phyloP scores from a whole-genome alignment of 2,888 invertebrate genomes.

The Tridacna crocea region DNA sequence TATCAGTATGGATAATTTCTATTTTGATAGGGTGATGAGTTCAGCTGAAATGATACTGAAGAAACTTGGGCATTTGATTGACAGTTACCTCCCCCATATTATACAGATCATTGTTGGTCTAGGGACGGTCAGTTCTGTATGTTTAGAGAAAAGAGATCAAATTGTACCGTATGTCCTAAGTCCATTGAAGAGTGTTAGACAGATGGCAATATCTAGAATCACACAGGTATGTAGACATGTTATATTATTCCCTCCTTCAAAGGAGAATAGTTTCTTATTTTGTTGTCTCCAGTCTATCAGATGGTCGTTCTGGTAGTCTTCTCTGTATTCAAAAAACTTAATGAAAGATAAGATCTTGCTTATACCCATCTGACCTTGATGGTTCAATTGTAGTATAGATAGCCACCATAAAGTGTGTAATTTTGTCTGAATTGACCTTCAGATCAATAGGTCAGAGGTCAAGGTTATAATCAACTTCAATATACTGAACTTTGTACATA shows the following conservation, averaged over 20 bases:
- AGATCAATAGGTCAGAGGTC: too few species aligned
- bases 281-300: too few species aligned
- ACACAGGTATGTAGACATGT: slow-evolving; percentile 72
- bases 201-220: slow-evolving; percentile 73
- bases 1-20: background rate
- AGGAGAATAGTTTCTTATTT: too few species aligned
- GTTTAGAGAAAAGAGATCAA: slow-evolving; percentile 85
- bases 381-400: too few species aligned
- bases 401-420: too few species aligned
- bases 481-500: too few species aligned
- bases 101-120: slow-evolving; percentile 90
- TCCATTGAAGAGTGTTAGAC: slow-evolving; percentile 79
- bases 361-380: too few species aligned
- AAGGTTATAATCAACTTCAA: too few species aligned
- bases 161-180: slow-evolving; percentile 75
- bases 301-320: too few species aligned
- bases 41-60: slow-evolving; percentile 81
- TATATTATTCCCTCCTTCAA: background rate
- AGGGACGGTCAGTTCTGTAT: slow-evolving; percentile 88
- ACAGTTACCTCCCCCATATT: slow-evolving; percentile 88
- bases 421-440: too few species aligned
- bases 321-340: too few species aligned
- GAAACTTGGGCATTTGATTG: slow-evolving; percentile 89
- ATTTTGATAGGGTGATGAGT: slow-evolving; percentile 88
- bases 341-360: too few species aligned